These are phyloP conservation scores for Brenthis daphne DNA, from an alignment of 2,888 invertebrate genomes.

Conservation along the genomic window DNA sequence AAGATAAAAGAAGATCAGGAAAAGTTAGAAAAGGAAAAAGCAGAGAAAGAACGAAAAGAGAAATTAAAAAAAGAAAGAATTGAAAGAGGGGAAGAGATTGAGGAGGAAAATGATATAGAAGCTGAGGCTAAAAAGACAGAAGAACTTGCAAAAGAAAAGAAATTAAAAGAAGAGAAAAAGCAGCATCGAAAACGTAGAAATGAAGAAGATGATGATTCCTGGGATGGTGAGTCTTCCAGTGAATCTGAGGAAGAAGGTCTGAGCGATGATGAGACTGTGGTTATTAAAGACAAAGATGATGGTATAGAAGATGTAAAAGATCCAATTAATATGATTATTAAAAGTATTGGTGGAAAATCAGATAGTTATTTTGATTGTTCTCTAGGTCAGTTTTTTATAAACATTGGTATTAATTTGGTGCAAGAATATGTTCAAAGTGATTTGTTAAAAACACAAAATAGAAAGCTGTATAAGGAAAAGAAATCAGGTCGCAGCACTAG, in stretches of 20 bases:
- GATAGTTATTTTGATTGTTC: constrained; percentile 93
- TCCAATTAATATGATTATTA: constrained; percentile 66
- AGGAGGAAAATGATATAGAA: constrained; percentile 50
- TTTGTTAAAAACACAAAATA: constrained; percentile 92
- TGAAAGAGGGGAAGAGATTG: constrained; percentile 57
- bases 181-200: constrained; percentile 59
- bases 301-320: constrained; percentile 77
- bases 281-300: constrained; percentile 83
- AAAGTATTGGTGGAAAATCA: constrained; percentile 76
- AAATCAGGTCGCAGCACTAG: constrained; percentile 84
- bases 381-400: constrained; percentile 94
- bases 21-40: constrained; percentile 59
- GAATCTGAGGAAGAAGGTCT: constrained; percentile 78
- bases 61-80: constrained; percentile 70
- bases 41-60: constrained; percentile 67
- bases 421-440: constrained; percentile 97
- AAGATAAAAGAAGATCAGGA: constrained; percentile 69
- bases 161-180: constrained; percentile 56
- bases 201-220: constrained; percentile 83
- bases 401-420: constrained; percentile 95
- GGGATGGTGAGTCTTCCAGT: constrained; percentile 81
- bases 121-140: constrained; percentile 46
- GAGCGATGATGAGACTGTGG: constrained; percentile 75
- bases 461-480: constrained; percentile 90
- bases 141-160: constrained; percentile 57